These are phyloP conservation scores for Musca vetustissima DNA, from an alignment of 1,140 invertebrate species.

Conservation along the genomic window DNA sequence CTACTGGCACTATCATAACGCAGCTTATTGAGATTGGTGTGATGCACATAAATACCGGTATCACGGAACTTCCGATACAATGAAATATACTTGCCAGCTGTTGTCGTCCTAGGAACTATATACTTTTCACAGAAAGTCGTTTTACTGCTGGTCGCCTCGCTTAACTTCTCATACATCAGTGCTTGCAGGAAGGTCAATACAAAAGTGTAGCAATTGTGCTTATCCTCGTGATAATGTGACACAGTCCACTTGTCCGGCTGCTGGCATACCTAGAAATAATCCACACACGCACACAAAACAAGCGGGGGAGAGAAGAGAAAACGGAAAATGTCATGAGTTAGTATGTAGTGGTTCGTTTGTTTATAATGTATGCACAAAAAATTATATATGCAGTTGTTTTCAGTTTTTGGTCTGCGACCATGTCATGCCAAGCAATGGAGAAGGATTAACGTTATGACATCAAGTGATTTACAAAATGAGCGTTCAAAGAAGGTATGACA, in stretches of 20 bases:
- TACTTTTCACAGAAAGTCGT: constrained; percentile 72
- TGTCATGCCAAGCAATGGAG: no score
- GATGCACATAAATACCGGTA: constrained; percentile 58
- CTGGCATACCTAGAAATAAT: constrained; percentile 64
- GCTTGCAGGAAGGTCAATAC: no score
- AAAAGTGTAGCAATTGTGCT: no score
- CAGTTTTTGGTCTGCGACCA: no score
- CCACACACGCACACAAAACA: no score
- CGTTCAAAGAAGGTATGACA: no score
- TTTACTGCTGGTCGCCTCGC: constrained; percentile 63
- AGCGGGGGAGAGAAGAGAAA: neutral
- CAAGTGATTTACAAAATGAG: no score
- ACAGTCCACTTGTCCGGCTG: constrained; percentile 66
- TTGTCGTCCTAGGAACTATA: constrained; percentile 72
- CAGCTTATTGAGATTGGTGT: constrained; percentile 17
- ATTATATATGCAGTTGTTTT: no score
- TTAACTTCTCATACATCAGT: constrained; percentile 64
- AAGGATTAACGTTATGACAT: no score
- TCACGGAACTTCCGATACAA: constrained; percentile 70
- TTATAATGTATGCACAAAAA: no score
- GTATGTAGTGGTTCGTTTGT: no score
- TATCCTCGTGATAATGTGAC: constrained; percentile 69
- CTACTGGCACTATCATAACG: no score
- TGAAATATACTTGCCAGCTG: constrained; percentile 79
- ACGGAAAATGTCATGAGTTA: neutral